These are phyloP conservation scores for Portunus trituberculatus DNA, from an alignment of 1,140 invertebrate genomes.

Conservation along the genomic window DNA sequence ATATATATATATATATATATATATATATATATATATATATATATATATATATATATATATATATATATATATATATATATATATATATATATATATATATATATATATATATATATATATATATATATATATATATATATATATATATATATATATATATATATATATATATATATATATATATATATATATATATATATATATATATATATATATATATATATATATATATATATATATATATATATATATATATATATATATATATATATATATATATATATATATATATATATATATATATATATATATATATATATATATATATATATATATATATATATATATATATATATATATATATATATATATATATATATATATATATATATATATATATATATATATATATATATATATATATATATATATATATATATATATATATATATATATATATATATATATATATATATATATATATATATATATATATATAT, in stretches of 20 bases:
- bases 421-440: neutral
- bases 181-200: conserved; percentile 51
- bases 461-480: neutral
- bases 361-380: neutral
- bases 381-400: neutral
- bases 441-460: neutral
- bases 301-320: conserved; percentile 41
- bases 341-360: neutral
- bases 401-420: neutral
- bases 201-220: conserved; percentile 49
- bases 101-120: neutral
- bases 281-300: conserved; percentile 18
- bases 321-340: conserved; percentile 32
- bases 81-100: neutral
- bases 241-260: conserved; percentile 51
- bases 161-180: conserved; percentile 46
- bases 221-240: conserved; percentile 51
- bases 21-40: conserved; percentile 26
- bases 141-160: conserved; percentile 26
- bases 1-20: conserved; percentile 26
- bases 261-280: conserved; percentile 42
- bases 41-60: conserved; percentile 26
- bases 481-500: too few relatives aligned
- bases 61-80: conserved; percentile 26
- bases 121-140: conserved; percentile 6